Evolutionary conservation across 30 jellyfish, hydroid and myxozoan species (phyloP), one percentile per base, ranked within the genome.

Genomic region (Cassiopea andromeda): DNA sequence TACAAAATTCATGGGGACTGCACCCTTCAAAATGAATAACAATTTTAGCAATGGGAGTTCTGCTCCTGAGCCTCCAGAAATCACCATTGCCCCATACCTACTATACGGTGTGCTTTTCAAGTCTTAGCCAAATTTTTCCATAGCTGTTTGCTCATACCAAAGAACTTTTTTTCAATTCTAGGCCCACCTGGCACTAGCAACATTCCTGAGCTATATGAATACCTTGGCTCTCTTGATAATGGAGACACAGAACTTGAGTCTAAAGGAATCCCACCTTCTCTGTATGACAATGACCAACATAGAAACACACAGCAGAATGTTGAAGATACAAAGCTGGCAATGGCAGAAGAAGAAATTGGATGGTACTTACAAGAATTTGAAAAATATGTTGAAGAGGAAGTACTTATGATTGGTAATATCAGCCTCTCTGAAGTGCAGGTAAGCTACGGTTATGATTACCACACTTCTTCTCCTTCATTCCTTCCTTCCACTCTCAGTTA

Each of bases 341-440:
- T 94, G 16, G 98, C 98, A 1, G 98, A 94, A 48, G 98, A 94
- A 69, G 98, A 94, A 81, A 94, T 94, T 64, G 94, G 90, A 46
- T 95, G 75, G 19, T 94, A 94, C 76, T 91, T 94, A 54, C 95
- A 94, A 45, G 98, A 90, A 58, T 94, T 94, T 90, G 98, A 94
- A 68, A 83, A 78, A 64, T 93, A 87, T 58, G 97, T 94, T 54
- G 97, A 94, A 60, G 88, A 90, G 66, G 98, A 94, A 81, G 92
- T 94, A 17, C 87, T 94, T 5, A 94, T 94, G 98, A 90, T 94
- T 87, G 98, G 98, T 1, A 94, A 77, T 79, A 94, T 94, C 64
- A 90, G 97, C 7, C 87, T 94, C 74, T 94, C 69, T 50, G 98
- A 94, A 66, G 96, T 94, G 15, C 97, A 90, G 98, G 98, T 91